Conservation (phyloP, 2,113 vertebrate genomes). For the Monarcha castaneiventris region DNA sequence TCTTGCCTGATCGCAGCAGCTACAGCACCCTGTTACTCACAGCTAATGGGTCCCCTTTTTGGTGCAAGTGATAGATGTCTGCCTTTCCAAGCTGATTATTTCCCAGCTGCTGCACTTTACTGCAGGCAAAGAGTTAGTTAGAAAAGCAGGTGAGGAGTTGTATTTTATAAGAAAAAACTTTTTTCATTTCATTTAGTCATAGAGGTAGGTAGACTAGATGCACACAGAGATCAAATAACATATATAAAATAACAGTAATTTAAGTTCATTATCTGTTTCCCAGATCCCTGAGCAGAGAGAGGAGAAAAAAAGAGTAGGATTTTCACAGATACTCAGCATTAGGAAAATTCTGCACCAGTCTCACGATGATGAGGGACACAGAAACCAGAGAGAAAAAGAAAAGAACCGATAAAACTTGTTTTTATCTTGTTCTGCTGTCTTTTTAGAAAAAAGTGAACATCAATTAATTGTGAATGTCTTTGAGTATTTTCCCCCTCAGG, state of each 20-base stretch:
- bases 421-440: not conserved
- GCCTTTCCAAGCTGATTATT: not conserved
- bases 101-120: not conserved
- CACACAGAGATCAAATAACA: not conserved
- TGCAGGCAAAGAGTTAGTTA: not conserved
- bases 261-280: not conserved
- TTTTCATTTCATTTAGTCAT: not conserved
- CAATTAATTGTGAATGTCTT: not conserved
- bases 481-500: not conserved
- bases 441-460: not conserved
- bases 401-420: not conserved
- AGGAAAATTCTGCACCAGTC: not conserved
- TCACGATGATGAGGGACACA: not conserved
- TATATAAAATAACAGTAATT: not conserved
- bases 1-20: not conserved
- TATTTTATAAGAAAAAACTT: not conserved
- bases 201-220: not conserved
- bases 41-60: not conserved
- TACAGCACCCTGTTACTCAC: not conserved
- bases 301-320: not conserved
- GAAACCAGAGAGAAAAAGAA: not conserved
- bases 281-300: not conserved
- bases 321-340: not conserved
- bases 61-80: not conserved
- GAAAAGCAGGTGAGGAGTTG: not conserved